A percentile compares a stretch with the other conserved stretches of the same genome.
Evolutionary conservation across 2,888 invertebrate species (phyloP).

Genomic region (Amitus sp.): DNA sequence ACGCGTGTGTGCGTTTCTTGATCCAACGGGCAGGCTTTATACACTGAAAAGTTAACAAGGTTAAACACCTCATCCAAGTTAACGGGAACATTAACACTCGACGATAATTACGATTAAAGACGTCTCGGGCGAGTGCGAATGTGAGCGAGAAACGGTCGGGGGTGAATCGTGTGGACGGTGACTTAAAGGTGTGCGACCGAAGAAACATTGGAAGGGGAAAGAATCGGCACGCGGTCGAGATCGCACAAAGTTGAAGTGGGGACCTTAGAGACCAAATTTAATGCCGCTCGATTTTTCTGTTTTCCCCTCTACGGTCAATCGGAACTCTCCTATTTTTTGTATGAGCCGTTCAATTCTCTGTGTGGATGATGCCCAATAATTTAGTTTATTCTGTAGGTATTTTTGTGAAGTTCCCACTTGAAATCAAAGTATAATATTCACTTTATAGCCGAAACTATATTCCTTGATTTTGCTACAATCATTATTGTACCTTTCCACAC

Average conservation of each 20-base stretch:
- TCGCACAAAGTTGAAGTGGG: slow-evolving; percentile 52
- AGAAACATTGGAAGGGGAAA: slow-evolving; percentile 11
- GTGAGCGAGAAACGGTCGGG: slow-evolving; percentile 40
- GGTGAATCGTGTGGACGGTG: slow-evolving; percentile 39
- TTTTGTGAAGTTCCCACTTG: too few species aligned
- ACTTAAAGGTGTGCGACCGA: slow-evolving; percentile 16
- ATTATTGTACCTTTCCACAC: too few species aligned
- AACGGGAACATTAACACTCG: slow-evolving; percentile 65
- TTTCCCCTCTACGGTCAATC: too few species aligned
- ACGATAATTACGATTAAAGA: slow-evolving; percentile 64
- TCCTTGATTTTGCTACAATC: too few species aligned
- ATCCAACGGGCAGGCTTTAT: slow-evolving; percentile 39
- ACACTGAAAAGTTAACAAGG: slow-evolving; percentile 61
- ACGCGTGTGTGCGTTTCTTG: slow-evolving; percentile 33
- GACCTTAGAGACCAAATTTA: slow-evolving; percentile 34
- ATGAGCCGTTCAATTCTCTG: too few species aligned
- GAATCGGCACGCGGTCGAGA: slow-evolving; percentile 40
- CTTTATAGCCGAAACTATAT: too few species aligned
- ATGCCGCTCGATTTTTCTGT: too few species aligned
- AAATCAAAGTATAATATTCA: too few species aligned
- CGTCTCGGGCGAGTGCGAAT: slow-evolving; percentile 55
- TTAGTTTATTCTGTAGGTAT: too few species aligned
- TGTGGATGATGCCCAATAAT: too few species aligned
- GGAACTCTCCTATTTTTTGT: too few species aligned
- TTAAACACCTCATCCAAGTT: slow-evolving; percentile 65